Evolutionary conservation across 2,797 vertebrate genomes (phyloP), one percentile per base, ranked within the genome.

Genomic region (Alcedo atthis): DNA sequence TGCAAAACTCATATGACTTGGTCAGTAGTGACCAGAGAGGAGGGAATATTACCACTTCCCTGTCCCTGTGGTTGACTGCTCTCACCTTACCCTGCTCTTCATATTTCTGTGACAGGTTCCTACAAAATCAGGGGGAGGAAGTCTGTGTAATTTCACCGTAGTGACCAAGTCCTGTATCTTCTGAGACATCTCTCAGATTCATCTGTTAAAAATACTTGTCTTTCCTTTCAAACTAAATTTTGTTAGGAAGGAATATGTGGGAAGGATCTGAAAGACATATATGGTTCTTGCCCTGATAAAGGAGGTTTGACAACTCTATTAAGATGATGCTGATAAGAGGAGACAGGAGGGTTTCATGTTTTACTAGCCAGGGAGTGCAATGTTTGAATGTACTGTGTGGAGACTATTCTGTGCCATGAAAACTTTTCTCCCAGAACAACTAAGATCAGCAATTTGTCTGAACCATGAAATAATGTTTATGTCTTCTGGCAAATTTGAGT

Each of bases 401-500:
- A 91, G 53, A 18, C 30, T 79, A 14, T 20, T 85, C 85, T 77
- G 26, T 63, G 64, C 54, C 80, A 37, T 43, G 40, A 58, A 70
- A 86, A 79, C 26, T 68, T 89, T 87, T 85, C 66, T 78, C n/a
- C 32, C 40, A n/a, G 49, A 90, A 76, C 40, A 90, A 67, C 76
- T 75, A 69, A 92, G 69, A 92, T 87, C 80, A 95, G 94, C 82
- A 55, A 28, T 90, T 91, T 91, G 26, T 77, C 57, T 84, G 84
- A 94, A 75, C 32, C 30, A 8, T 71, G 35, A 84, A 89, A 62
- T 91, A 58, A 87, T 59, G 40, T 68, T 89, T 80, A n/a, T 91
- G 63, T 94, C 87, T 92, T 35, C 85, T 93, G 91, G 90, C 80
- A 85, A 77, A 54, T 93, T 82, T 93, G 93, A 91, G 63, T 94